Evolutionary conservation across 2,888 invertebrate genomes (phyloP).

Genomic region (Hoplodrina blanda): DNA sequence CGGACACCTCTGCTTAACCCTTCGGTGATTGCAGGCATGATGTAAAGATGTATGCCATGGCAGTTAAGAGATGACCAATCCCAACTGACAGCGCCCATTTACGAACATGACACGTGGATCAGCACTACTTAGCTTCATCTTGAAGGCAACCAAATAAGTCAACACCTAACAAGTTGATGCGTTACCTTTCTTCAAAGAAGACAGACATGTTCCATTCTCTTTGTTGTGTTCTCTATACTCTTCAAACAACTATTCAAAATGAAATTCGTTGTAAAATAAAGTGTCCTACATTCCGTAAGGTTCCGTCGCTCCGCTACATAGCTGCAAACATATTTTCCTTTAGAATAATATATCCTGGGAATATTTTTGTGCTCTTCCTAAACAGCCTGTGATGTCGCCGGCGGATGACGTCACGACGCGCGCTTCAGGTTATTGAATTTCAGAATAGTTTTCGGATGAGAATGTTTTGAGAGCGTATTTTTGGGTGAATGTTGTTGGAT

Average conservation of each 20-base stretch:
- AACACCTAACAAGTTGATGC: too few species aligned
- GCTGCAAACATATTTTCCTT: conserved; percentile 29
- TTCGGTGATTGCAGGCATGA: too few species aligned
- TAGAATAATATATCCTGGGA: conserved; percentile 40
- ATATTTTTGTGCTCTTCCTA: conserved; percentile 42
- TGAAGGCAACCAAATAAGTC: too few species aligned
- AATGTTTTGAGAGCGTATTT: conserved; percentile 35
- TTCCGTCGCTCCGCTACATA: conserved; percentile 21
- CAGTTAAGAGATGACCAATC: too few species aligned
- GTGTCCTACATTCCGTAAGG: conserved; percentile 1
- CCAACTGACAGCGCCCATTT: too few species aligned
- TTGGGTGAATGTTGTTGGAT: conserved; percentile 6
- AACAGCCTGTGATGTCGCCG: conserved; percentile 39
- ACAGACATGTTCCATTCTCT: neutral
- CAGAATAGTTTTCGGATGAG: conserved; percentile 46
- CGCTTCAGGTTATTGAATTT: conserved; percentile 59
- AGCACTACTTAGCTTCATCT: too few species aligned
- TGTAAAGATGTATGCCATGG: too few species aligned
- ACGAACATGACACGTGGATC: too few species aligned
- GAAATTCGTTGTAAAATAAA: conserved; percentile 21
- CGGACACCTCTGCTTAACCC: too few species aligned
- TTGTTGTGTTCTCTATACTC: neutral
- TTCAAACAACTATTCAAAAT: neutral
- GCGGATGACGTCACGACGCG: conserved; percentile 38
- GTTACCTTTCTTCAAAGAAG: too few species aligned